Evolutionary conservation across 2,888 invertebrate genomes (phyloP).

Genomic region (Hyles lineata): DNA sequence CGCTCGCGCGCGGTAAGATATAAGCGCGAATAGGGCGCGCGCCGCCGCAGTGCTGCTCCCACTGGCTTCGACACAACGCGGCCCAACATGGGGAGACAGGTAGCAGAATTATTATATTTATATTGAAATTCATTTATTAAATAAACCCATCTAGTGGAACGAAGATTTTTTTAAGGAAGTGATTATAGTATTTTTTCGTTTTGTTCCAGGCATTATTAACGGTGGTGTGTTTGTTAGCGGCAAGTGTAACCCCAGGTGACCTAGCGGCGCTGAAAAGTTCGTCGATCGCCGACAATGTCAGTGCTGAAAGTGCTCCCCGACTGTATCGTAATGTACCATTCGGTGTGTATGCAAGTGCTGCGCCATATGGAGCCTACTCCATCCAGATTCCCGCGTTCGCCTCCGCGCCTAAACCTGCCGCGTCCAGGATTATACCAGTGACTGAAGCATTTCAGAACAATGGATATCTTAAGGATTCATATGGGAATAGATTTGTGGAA

Average conservation of each 20-base stretch:
- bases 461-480: conserved; percentile 72
- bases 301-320: conserved; percentile 67
- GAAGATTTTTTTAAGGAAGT: neutral
- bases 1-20: conserved; percentile 58
- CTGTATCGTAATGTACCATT: conserved; percentile 66
- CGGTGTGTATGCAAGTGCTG: conserved; percentile 71
- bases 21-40: conserved; percentile 64
- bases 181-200: conserved; percentile 35
- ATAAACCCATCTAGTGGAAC: neutral
- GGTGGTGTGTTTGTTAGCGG: conserved; percentile 62
- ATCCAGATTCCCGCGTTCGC: conserved; percentile 64
- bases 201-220: conserved; percentile 66
- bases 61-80: conserved; percentile 63
- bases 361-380: conserved; percentile 71
- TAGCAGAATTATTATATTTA: conserved; percentile 48
- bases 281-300: conserved; percentile 57
- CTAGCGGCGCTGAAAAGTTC: conserved; percentile 52
- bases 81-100: conserved; percentile 75
- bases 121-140: neutral
- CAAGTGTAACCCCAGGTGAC: conserved; percentile 54
- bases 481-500: conserved; percentile 71
- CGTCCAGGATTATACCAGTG: conserved; percentile 60
- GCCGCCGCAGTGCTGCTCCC: conserved; percentile 71
- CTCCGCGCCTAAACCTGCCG: conserved; percentile 55
- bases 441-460: conserved; percentile 61